Evolutionary conservation across 2,888 invertebrate genomes (phyloP), one percentile per base, ranked within the genome.

Genomic region (Ormyrus nitidulus): DNA sequence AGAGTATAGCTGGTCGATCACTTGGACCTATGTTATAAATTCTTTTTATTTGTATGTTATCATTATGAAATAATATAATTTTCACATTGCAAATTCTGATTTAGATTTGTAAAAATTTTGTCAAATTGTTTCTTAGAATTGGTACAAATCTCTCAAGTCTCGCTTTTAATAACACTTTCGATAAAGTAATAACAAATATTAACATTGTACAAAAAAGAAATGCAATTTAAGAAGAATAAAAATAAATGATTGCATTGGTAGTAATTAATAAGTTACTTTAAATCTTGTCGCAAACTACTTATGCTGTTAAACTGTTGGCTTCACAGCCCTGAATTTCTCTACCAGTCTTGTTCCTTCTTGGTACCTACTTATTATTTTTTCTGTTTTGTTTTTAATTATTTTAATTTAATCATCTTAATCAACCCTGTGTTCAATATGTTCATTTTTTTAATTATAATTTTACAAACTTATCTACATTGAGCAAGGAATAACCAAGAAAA

Each of bases 331-430:
- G 84, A 85, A 83, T 85, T 85, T 86, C 82, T 87, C 88, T 89
- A 88, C 87, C 89, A 89, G 89, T 89, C 88, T 89, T 89, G 86
- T 87, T 88, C 84, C 85, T 87, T 88, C 87, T 88, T 87, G 86
- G 79, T 87, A 86, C 83, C 85, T 88, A 88, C 84, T 83, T 86
- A 84, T 86, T 80, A 81, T 82, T 79, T 83, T 72, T 79, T 81
- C 44, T 68, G 13, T 77, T 76, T 74, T 79, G 51, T 13, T 64
- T 76, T 86, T 86, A 84, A 84, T 85, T 84, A 86, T 85, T 85
- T 85, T 86, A 88, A 86, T 85, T 85, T 86, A 88, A 86, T 87
- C 84, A 82, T 86, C 84, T 84, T 85, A 77, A 85, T 86, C 81
- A 87, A 86, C 85, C 86, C 86, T 86, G 86, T 86, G 82, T 85